Evolutionary conservation across 1,140 invertebrate species (phyloP), one percentile per base, ranked within the genome.

Genomic region (Xylocopa sonorina): DNA sequence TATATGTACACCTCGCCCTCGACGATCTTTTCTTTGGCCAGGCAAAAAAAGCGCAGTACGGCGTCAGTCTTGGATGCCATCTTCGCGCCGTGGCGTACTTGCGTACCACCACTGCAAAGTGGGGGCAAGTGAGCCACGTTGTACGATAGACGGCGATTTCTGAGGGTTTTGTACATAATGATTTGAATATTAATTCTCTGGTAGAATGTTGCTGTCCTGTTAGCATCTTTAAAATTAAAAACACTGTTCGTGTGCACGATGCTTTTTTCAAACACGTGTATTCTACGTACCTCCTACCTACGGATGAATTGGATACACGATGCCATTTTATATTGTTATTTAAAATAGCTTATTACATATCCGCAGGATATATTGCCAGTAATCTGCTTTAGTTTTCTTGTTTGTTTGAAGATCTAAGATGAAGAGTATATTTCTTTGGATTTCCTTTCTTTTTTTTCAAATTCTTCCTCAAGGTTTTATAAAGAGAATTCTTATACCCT

Each of bases 31-130:
- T 60, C 82, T 64, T 57, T 41, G 53, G 12, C n/a, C 48, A 72
- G 63, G 81, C 62, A 87, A 85, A 87, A 89, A 87, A 84, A 83
- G 78, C 72, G 71, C 69, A 67, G 82, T 86, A 85, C 90, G 90
- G 91, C 91, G 91, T 92, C 91, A 88, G 85, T 90, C 84, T 80
- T 78, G 89, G 90, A 90, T 91, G 91, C 91, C 91, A 92, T 92
- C 84, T 92, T 92, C 89, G 89, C 90, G 84, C 88, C 88, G 88
- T 85, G 85, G 86, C 85, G 84, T 88, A 85, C 81, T 78, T 86
- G 62, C 78, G 80, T 88, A 81, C 81, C 83, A 82, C 75, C 79
- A 60, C 75, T 60, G 76, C 68, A 82, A 84, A 86, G 84, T 79
- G 87, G 85, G 83, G 78, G 85, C 76, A 71, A 84, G 60, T 72